Percentiles rank a stretch among this genome's conserved stretches.
Evolutionary conservation across 1,140 invertebrate genomes (phyloP).

Genomic region (Archivesica marissinica): DNA sequence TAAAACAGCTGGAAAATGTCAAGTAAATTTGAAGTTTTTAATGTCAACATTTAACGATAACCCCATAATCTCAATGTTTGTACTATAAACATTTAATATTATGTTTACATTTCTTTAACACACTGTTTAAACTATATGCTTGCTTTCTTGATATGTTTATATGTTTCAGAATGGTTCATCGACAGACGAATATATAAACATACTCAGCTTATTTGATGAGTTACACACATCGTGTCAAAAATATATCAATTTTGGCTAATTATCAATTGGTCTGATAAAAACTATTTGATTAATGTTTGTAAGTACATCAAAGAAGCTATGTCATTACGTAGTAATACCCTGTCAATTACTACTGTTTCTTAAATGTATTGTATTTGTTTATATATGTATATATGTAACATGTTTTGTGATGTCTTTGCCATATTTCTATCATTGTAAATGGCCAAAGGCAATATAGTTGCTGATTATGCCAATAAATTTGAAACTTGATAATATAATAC

Average conservation of each 20-base stretch:
- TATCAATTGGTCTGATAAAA: no score
- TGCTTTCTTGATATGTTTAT: constrained; percentile 50
- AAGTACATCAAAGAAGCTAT: no score
- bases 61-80: constrained; percentile 10
- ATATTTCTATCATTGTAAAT: no score
- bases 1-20: constrained; percentile 25
- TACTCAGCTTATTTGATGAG: constrained; percentile 31
- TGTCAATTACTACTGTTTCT: no score
- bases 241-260: constrained; percentile 30
- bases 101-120: constrained; percentile 57
- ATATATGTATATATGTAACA: no score
- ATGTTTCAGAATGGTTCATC: constrained; percentile 19
- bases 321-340: no score
- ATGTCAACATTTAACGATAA: constrained; percentile 49
- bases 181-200: constrained; percentile 54
- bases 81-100: constrained; percentile 55
- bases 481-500: no score
- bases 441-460: no score
- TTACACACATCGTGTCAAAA: constrained; percentile 14
- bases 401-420: no score
- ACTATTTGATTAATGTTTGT: no score
- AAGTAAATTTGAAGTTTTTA: constrained; percentile 28
- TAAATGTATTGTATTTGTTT: no score
- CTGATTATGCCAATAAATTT: no score
- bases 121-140: constrained; percentile 52